A percentile compares a stretch with the other conserved stretches of the same genome.
phyloP scores from a whole-genome alignment of 1,140 invertebrate genomes.

The Papilio xuthus region DNA sequence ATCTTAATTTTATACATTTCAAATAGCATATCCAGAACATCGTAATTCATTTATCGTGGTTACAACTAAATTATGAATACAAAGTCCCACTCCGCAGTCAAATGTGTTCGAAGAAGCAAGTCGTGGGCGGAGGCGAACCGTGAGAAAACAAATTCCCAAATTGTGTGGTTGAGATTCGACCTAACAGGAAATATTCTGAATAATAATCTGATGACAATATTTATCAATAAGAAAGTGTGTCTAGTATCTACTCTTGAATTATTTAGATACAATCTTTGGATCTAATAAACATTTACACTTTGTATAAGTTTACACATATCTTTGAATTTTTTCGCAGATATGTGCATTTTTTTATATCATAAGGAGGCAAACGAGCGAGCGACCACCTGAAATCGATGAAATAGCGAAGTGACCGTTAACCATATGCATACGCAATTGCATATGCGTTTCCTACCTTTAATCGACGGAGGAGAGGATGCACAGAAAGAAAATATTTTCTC shows the following conservation, averaged over 20 bases:
- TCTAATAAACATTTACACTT: too few species aligned
- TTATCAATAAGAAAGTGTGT: background rate
- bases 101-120: slow-evolving; percentile 72
- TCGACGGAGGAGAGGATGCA: too few species aligned
- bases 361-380: too few species aligned
- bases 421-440: too few species aligned
- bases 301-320: too few species aligned
- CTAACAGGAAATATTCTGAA: slow-evolving; percentile 43
- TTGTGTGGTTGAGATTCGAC: slow-evolving; percentile 52
- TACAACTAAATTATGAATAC: slow-evolving; percentile 69
- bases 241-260: background rate
- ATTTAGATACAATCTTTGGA: background rate
- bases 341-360: too few species aligned
- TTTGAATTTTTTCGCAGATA: too few species aligned
- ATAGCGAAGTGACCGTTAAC: too few species aligned
- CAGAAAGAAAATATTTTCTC: too few species aligned
- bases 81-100: slow-evolving; percentile 60
- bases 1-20: slow-evolving; percentile 6
- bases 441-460: too few species aligned
- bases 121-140: slow-evolving; percentile 65
- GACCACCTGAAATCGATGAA: too few species aligned
- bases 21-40: slow-evolving; percentile 27
- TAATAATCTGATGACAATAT: slow-evolving; percentile 14
- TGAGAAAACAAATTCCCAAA: slow-evolving; percentile 72
- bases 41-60: slow-evolving; percentile 50